Evolutionary conservation across 2,797 vertebrate genomes (phyloP).

Genomic region (Tamandua tetradactyla): DNA sequence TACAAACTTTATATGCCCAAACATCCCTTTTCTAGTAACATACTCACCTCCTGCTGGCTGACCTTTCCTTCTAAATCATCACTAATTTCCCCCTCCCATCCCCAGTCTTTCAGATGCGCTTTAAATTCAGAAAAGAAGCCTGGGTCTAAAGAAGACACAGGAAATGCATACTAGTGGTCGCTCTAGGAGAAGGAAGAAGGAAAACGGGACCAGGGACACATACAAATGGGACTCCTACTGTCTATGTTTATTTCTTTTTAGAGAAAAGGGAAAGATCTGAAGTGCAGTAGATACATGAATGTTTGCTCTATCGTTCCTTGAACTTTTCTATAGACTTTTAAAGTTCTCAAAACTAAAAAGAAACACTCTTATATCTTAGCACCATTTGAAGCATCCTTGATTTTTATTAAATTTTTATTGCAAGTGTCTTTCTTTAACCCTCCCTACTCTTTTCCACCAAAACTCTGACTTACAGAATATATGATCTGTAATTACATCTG

Average conservation of each 20-base stretch:
- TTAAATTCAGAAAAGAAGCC: conserved; percentile 13
- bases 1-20: background rate
- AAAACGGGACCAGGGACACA: background rate
- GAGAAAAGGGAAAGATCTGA: background rate
- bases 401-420: conserved; percentile 38
- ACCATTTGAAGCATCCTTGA: background rate
- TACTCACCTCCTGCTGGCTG: background rate
- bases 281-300: background rate
- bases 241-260: background rate
- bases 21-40: background rate
- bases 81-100: background rate
- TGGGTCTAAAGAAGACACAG: background rate
- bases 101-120: background rate
- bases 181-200: background rate
- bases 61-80: conserved; percentile 1
- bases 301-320: background rate
- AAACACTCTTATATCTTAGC: background rate
- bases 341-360: background rate
- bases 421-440: background rate
- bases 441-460: background rate
- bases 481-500: conserved; percentile 57
- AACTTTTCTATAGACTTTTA: background rate
- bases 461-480: background rate
- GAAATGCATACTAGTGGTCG: background rate
- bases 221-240: background rate